phyloP scores from a whole-genome alignment of 2,888 invertebrate species.

The Temnothorax ravouxi region DNA sequence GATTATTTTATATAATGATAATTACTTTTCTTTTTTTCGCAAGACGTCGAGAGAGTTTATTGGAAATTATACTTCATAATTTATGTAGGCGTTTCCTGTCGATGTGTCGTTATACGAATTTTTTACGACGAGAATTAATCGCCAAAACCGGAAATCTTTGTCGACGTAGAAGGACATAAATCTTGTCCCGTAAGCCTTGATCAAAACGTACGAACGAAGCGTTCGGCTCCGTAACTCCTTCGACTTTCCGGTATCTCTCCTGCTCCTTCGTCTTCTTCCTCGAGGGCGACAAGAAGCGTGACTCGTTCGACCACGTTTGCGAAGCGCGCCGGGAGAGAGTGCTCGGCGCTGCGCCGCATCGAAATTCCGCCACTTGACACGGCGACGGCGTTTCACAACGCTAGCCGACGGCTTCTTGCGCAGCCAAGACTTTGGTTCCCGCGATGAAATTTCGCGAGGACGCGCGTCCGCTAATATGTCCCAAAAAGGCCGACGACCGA shows the following conservation, averaged over 20 bases:
- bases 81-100: neutral
- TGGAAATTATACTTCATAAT: neutral
- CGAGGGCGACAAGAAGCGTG: slow-evolving; percentile 44
- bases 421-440: slow-evolving; percentile 46
- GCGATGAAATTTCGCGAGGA: slow-evolving; percentile 54
- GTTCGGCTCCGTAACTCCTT: slow-evolving; percentile 55
- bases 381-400: slow-evolving; percentile 43
- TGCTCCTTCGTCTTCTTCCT: slow-evolving; percentile 12
- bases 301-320: slow-evolving; percentile 29
- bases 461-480: slow-evolving; percentile 3
- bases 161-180: slow-evolving; percentile 7
- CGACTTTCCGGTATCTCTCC: slow-evolving; percentile 46
- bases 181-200: neutral
- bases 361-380: slow-evolving; percentile 42
- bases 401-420: slow-evolving; percentile 21
- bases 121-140: neutral
- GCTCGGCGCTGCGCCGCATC: slow-evolving; percentile 14
- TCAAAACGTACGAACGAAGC: slow-evolving; percentile 15
- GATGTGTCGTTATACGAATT: neutral
- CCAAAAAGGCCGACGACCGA: slow-evolving; percentile 46
- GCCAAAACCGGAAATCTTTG: neutral
- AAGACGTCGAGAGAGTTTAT: neutral
- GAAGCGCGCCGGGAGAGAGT: slow-evolving; percentile 43
- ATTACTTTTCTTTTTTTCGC: neutral
- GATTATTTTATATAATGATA: neutral